phyloP scores from a whole-genome alignment of 2,797 vertebrate species.

The Sebastes baramenuke region DNA sequence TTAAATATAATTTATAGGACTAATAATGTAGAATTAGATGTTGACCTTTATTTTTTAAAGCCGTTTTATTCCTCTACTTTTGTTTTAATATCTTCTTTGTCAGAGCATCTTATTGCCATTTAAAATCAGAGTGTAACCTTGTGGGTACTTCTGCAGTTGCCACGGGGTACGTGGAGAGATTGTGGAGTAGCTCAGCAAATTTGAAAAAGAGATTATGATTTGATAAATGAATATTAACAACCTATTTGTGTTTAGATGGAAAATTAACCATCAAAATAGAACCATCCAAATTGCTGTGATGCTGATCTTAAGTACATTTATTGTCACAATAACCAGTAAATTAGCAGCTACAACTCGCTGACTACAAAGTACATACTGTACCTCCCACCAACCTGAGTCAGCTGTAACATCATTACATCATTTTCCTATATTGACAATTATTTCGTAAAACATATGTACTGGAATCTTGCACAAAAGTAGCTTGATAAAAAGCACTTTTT shows the following conservation, averaged over 20 bases:
- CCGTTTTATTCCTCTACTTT: not conserved
- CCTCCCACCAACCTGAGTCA: not conserved
- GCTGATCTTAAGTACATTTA: not conserved
- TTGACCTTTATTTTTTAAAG: not conserved
- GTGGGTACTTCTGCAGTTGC: not conserved
- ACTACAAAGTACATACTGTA: not conserved
- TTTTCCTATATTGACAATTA: not conserved
- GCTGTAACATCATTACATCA: not conserved
- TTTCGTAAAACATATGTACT: not conserved
- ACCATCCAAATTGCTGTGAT: not conserved
- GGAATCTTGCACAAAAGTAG: not conserved
- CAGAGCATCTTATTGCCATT: not conserved
- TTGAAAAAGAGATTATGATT: not conserved
- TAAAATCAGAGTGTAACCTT: not conserved
- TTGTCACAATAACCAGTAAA: not conserved
- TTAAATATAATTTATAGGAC: not conserved
- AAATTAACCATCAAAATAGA: not conserved
- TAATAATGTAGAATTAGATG: not conserved
- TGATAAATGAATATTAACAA: not conserved
- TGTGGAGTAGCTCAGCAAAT: not conserved
- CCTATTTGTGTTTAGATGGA: not conserved
- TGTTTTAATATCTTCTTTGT: not conserved
- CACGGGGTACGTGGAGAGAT: not conserved
- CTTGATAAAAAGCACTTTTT: not conserved
- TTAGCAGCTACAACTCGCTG: not conserved